Percentiles rank a stretch among this genome's conserved stretches.
These are phyloP conservation scores for Drosophila baimaii DNA, from an alignment of 1,140 invertebrate genomes.

Conservation along the genomic window DNA sequence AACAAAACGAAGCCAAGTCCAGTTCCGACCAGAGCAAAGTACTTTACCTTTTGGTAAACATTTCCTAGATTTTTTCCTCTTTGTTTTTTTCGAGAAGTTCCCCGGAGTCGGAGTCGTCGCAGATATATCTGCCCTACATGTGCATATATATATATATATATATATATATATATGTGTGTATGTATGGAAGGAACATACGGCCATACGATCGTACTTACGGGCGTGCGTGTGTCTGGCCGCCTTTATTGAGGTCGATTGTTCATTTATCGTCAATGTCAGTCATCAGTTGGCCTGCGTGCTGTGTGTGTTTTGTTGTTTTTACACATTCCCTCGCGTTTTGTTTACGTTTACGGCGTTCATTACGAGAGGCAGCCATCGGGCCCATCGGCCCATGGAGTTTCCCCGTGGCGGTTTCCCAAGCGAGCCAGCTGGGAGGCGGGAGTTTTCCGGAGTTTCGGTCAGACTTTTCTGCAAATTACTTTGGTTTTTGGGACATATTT, in stretches of 20 bases:
- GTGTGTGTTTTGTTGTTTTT: slow-evolving; percentile 72
- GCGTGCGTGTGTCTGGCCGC: slow-evolving; percentile 27
- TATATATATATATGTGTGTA: slow-evolving; percentile 7
- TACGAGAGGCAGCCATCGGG: slow-evolving; percentile 18
- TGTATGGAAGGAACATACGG: background rate
- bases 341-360: slow-evolving; percentile 51
- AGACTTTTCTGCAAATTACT: slow-evolving; percentile 2
- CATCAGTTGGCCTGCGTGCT: slow-evolving; percentile 68
- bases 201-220: slow-evolving; percentile 30
- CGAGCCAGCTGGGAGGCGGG: slow-evolving; percentile 2
- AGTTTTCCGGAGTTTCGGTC: slow-evolving; percentile 13
- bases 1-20: background rate
- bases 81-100: slow-evolving; percentile 4
- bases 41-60: slow-evolving; percentile 22
- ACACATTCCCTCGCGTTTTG: slow-evolving; percentile 67
- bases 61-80: slow-evolving; percentile 3
- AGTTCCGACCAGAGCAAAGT: slow-evolving; percentile 6
- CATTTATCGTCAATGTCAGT: slow-evolving; percentile 80
- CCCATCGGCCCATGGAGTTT: slow-evolving; percentile 13
- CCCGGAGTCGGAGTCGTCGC: slow-evolving; percentile 18
- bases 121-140: slow-evolving; percentile 42
- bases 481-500: no score
- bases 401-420: slow-evolving; percentile 19
- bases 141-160: background rate
- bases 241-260: slow-evolving; percentile 79